A percentile compares a stretch with the other conserved stretches of the same genome.
Evolutionary conservation across 2,888 invertebrate species (phyloP).

Genomic region (Ophonus ardosiacus): DNA sequence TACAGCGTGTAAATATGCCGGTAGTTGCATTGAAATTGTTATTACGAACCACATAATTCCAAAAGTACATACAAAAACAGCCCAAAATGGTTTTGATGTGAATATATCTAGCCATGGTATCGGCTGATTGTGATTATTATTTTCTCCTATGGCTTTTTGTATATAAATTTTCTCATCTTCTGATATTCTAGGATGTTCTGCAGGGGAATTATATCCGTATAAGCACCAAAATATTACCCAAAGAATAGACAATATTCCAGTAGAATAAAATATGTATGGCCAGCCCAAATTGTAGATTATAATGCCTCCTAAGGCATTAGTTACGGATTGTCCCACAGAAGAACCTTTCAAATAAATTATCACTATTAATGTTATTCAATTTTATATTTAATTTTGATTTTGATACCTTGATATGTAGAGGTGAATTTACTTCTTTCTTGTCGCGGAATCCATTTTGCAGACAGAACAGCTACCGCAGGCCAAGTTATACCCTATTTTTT

Average conservation of each 20-base stretch:
- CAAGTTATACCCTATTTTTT: conserved; percentile 69
- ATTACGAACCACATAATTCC: conserved; percentile 67
- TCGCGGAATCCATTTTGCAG: conserved; percentile 72
- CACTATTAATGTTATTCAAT: background rate
- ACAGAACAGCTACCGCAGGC: conserved; percentile 74
- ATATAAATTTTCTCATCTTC: conserved; percentile 68
- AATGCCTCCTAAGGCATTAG: conserved; percentile 73
- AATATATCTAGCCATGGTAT: conserved; percentile 67
- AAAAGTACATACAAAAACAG: conserved; percentile 65
- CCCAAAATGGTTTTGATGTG: conserved; percentile 67
- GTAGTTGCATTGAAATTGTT: conserved; percentile 67
- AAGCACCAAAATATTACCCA: conserved; percentile 67
- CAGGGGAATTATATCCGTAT: conserved; percentile 70
- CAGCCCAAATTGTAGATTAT: conserved; percentile 73
- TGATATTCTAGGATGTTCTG: conserved; percentile 70
- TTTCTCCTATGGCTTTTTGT: conserved; percentile 58
- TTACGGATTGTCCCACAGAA: conserved; percentile 76
- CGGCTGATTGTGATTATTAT: conserved; percentile 19
- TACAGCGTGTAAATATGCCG: conserved; percentile 66
- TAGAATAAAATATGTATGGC: conserved; percentile 75
- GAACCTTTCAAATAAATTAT: conserved; percentile 71
- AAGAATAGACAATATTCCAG: conserved; percentile 65
- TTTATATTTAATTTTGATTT: background rate
- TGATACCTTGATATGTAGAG: conserved; percentile 67
- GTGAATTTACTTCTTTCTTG: conserved; percentile 72